Evolutionary conservation across 1,140 invertebrate species (phyloP).

Genomic region (Neotoxoptera formosana): DNA sequence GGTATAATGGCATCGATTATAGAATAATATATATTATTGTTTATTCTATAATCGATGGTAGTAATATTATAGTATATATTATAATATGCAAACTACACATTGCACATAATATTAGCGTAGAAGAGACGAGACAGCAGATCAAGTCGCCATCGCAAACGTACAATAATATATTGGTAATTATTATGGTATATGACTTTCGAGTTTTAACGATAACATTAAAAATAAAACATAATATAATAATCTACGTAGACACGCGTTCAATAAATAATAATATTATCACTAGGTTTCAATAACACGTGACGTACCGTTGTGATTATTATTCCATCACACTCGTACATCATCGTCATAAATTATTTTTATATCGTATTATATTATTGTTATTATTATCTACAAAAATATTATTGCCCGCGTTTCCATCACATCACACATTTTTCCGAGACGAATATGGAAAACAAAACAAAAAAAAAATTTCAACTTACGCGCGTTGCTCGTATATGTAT

Average conservation of each 20-base stretch:
- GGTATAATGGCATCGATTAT: too few species aligned
- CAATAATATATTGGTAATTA: too few species aligned
- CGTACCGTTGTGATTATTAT: background rate
- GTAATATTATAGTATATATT: background rate
- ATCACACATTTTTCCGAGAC: slow-evolving; percentile 4
- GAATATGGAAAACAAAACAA: background rate
- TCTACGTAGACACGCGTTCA: background rate
- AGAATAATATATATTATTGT: too few species aligned
- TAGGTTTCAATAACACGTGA: background rate
- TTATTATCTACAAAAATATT: slow-evolving; percentile 55
- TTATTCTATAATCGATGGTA: too few species aligned
- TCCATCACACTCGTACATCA: background rate
- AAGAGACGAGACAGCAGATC: background rate
- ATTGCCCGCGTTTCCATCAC: slow-evolving; percentile 52
- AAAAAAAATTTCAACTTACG: background rate
- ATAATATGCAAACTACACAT: background rate
- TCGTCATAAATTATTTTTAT: background rate
- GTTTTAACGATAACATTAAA: background rate
- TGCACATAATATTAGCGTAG: background rate
- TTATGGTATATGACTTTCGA: background rate
- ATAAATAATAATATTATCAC: slow-evolving; percentile 20
- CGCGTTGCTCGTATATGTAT: background rate
- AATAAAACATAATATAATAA: slow-evolving; percentile 3
- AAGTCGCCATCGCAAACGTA: background rate
- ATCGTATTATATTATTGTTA: background rate